Evolutionary conservation across 37 sponge, comb jelly and placozoan genomes (phyloP), one percentile per base, ranked within the genome.

Genomic region (Petrosia ficiformis): DNA sequence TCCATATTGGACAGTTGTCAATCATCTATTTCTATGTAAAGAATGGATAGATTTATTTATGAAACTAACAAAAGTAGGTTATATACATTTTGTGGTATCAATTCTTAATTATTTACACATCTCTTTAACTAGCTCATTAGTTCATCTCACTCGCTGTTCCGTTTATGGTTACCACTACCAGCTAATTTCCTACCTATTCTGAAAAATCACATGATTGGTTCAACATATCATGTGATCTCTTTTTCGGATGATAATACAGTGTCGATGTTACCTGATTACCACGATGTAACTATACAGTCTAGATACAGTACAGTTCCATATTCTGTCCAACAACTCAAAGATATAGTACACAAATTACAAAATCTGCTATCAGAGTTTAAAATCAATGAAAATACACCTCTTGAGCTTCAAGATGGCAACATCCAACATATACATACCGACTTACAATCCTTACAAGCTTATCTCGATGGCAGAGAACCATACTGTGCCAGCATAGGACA

Each of bases 1-100:
- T 24, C 75, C 78, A 22, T 31, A 31, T 39, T 85, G 86, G 74
- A 42, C 67, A 24, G 40, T 85, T 1, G 38, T 79, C 0, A 73
- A 74, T 39, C 48, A 85, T 67, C 40, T 42, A 40, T 67, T 79
- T 16, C 57, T 73, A 19, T 34, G 25, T 25, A 11, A 26, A 24
- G 39, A 63, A 2, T 77, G 65, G 39, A 58, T 26, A n/a, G 41
- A 72, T 4, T 48, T 40, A 21, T 39, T 72, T 28, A 4, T 58
- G 48, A 24, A 35, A 0, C 24, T 74, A 34, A 48, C 37, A 11
- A 30, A 74, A 59, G 74, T 73, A 1, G 42, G 71, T n/a, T n/a
- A n/a, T n/a, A n/a, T n/a, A n/a, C n/a, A n/a, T n/a, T n/a, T n/a
- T n/a, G n/a, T n/a, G n/a, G n/a, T n/a, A n/a, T n/a, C n/a, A n/a